Evolutionary conservation across 2,797 vertebrate genomes (phyloP), one percentile per base, ranked within the genome.

Genomic region (Pelodytes ibericus): DNA sequence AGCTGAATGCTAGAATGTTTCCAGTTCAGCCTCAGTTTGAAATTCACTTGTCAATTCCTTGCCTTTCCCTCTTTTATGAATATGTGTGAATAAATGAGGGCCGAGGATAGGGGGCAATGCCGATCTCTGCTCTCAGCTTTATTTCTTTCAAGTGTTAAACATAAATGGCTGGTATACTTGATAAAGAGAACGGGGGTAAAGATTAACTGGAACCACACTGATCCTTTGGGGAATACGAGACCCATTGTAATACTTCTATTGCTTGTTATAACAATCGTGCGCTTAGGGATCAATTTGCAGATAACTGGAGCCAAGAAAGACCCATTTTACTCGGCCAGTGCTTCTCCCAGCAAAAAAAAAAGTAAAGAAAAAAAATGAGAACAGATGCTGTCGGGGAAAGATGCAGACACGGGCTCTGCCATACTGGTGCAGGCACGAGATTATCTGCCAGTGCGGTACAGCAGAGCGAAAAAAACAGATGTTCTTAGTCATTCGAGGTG

Each of bases 281-380:
- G 16, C 75, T 61, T 29, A 72, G 62, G 70, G 75, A 78, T 67
- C 41, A 67, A 67, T 78, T 78, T 78, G 24, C 15, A 67, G 63
- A 61, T 60, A 30, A 33, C 10, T 30, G 15, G 11, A 49, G 53
- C 69, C 49, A 30, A 53, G 29, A 71, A 60, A 36, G 25, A 61
- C 36, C 62, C 8, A 18, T 49, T 66, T n/a, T 72, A 60, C 53
- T 66, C 60, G 75, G 69, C 61, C 27, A 47, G 69, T 22, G 18
- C 61, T 16, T 59, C 39, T 72, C 29, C 9, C 62, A 59, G 69
- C 33, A 36, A 30, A 58, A 15, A n/a, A n/a, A n/a, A n/a, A n/a
- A n/a, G n/a, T n/a, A n/a, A n/a, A n/a, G n/a, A n/a, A n/a, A n/a
- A n/a, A n/a, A n/a, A n/a, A n/a, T n/a, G n/a, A 39, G 49, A 77